Evolutionary conservation across 2,888 invertebrate species (phyloP).

Genomic region (Sesia bembeciformis): DNA sequence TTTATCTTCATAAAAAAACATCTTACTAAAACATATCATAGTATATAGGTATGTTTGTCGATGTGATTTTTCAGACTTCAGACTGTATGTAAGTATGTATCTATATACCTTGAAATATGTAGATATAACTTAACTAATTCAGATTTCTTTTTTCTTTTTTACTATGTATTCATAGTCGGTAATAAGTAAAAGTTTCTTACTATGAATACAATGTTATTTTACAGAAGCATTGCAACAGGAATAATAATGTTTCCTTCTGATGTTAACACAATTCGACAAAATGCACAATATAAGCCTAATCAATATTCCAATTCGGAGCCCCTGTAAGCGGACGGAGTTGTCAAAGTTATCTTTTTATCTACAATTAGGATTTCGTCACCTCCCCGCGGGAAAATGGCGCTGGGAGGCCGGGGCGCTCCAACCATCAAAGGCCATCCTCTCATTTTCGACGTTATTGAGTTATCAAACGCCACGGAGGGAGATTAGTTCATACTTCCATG

Average conservation of each 20-base stretch:
- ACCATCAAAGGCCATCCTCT: slow-evolving; percentile 66
- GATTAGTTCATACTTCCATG: slow-evolving; percentile 74
- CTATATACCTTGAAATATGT: too few species aligned
- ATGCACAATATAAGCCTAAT: slow-evolving; percentile 23
- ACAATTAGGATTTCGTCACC: slow-evolving; percentile 72
- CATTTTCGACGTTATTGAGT: slow-evolving; percentile 71
- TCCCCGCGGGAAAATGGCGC: slow-evolving; percentile 23
- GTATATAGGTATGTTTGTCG: too few species aligned
- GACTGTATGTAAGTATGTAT: too few species aligned
- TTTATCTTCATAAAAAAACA: too few species aligned
- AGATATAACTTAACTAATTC: too few species aligned
- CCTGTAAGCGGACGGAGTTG: slow-evolving; percentile 16
- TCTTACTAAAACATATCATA: too few species aligned
- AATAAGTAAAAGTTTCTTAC: too few species aligned
- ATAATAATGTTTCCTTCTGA: too few species aligned
- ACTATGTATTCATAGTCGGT: too few species aligned
- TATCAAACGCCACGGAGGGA: slow-evolving; percentile 64
- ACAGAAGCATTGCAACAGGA: not conserved
- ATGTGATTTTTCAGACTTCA: too few species aligned
- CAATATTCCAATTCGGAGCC: slow-evolving; percentile 27
- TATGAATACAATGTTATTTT: too few species aligned
- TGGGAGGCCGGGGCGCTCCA: slow-evolving; percentile 16
- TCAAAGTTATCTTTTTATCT: slow-evolving; percentile 72
- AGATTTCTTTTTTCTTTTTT: too few species aligned
- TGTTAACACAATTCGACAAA: not conserved